Conservation (phyloP, 2,113 vertebrate genomes). For the Ophthalmolycus amberensis region DNA sequence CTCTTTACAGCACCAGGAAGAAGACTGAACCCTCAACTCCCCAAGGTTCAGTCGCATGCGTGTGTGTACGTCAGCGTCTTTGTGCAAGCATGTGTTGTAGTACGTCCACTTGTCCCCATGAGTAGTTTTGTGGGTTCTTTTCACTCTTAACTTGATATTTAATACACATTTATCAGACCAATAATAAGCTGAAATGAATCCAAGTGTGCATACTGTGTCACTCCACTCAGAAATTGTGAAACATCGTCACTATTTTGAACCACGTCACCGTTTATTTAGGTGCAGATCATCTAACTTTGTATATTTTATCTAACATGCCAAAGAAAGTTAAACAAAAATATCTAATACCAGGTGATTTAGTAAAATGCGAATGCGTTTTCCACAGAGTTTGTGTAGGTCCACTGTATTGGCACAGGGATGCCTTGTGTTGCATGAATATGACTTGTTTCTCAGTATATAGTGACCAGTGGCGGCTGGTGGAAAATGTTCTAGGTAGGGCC, state of each 20-base stretch:
- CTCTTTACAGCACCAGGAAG: constrained; percentile 30
- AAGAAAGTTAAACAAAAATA: constrained; percentile 47
- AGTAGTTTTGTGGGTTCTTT: constrained; percentile 8
- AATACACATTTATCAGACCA: background rate
- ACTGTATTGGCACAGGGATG: constrained; percentile 45
- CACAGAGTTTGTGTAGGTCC: constrained; percentile 22
- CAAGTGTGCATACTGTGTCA: constrained; percentile 14
- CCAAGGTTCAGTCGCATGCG: background rate
- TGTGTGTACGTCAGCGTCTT: background rate
- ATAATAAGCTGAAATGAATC: constrained; percentile 10
- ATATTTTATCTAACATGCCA: constrained; percentile 53
- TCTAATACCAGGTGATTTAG: constrained; percentile 22
- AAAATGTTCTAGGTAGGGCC: too few species aligned
- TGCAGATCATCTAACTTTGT: constrained; percentile 40
- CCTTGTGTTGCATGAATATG: constrained; percentile 43
- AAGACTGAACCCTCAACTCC: constrained; percentile 12
- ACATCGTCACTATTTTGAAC: background rate
- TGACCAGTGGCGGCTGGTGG: too few species aligned
- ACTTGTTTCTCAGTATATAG: constrained; percentile 48
- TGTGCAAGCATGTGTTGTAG: background rate
- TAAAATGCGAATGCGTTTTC: constrained; percentile 26
- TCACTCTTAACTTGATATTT: constrained; percentile 4
- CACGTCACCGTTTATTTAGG: constrained; percentile 30
- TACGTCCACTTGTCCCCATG: constrained; percentile 33
- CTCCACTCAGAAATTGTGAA: constrained; percentile 11